Base-by-base conservation (phyloP, 2,113 vertebrate genomes). In the Butorides virescens region DNA sequence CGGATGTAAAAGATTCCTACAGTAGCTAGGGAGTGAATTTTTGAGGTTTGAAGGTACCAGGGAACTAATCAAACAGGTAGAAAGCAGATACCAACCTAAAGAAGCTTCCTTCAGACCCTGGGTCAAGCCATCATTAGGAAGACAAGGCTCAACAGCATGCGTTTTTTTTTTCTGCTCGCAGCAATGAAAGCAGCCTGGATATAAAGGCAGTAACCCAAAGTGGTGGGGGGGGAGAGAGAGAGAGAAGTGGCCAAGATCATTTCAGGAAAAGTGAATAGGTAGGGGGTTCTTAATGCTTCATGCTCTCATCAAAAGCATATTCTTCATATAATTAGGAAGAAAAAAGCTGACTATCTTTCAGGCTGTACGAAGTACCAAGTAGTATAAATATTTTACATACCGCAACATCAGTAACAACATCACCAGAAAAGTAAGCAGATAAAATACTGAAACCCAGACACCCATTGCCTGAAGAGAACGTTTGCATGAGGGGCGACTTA, bases 271-370 rank as follows among this genome's bases (percentile, higher is more conserved):
- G 58, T 56, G 39, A 75, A 65, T 10, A 53, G 39, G 36, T 59
- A 78, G 42, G 11, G 47, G 12, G 4, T 78, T 80, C 81, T 84
- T 82, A 55, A 49, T 59, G 49, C 56, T 65, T 91, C 46, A 79
- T 50, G 71, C 11, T 90, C 74, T 81, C 77, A 87, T 25, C 32
- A 82, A 77, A 95, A 93, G 63, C 32, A 76, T 37, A n/a, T 8
- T 92, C 49, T 86, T 82, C 46, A 79, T 36, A 67, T 22, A 88
- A 53, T 82, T 29, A 66, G 75, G 92, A 93, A 96, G 84, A 86
- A 76, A 90, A 86, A 71, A 27, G 5, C 58, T 66, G 56, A 23
- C 59, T 74, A 39, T 13, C 34, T 18, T 62, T 53, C 71, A 68
- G 29, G 39, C 59, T 85, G 56, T 23, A 93, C 36, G 44, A 95